Percentiles rank a stretch among this genome's conserved stretches.
Evolutionary conservation across 2,797 vertebrate species (phyloP).

Genomic region (Acrocephalus scirpaceus): DNA sequence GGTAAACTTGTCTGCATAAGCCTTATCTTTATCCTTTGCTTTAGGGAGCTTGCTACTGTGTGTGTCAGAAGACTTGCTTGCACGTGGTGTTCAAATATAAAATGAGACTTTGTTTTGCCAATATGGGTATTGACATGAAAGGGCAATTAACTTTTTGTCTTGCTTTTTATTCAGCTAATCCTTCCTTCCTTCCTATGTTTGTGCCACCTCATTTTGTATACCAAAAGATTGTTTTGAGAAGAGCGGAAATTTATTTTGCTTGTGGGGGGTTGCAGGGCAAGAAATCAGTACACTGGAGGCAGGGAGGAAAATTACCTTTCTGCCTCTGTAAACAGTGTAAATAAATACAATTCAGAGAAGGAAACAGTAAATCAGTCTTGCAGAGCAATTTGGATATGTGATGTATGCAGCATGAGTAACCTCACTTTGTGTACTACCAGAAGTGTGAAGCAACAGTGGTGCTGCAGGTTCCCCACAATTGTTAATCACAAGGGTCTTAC

Average conservation of each 20-base stretch:
- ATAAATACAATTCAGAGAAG: slow-evolving; percentile 34
- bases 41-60: neutral
- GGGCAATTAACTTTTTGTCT: slow-evolving; percentile 71
- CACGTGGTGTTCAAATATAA: slow-evolving; percentile 25
- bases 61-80: slow-evolving; percentile 24
- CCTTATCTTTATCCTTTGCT: slow-evolving; percentile 33
- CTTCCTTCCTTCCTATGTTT: slow-evolving; percentile 23
- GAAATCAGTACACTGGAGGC: neutral
- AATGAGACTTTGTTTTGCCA: slow-evolving; percentile 73
- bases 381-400: neutral
- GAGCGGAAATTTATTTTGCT: slow-evolving; percentile 20
- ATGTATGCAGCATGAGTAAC: neutral
- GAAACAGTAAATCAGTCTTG: slow-evolving; percentile 38
- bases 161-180: slow-evolving; percentile 49
- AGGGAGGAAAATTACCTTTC: slow-evolving; percentile 20
- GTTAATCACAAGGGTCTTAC: neutral
- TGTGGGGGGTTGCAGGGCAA: neutral
- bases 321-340: slow-evolving; percentile 16
- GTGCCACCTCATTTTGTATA: slow-evolving; percentile 22
- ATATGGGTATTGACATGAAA: slow-evolving; percentile 46
- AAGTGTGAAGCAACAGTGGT: neutral
- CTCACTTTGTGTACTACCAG: neutral
- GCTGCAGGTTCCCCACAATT: neutral
- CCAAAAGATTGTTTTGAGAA: slow-evolving; percentile 14
- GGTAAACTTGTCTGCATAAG: slow-evolving; percentile 56